Evolutionary conservation across 2,113 vertebrate genomes (phyloP).

Genomic region (Tyrannus savana): DNA sequence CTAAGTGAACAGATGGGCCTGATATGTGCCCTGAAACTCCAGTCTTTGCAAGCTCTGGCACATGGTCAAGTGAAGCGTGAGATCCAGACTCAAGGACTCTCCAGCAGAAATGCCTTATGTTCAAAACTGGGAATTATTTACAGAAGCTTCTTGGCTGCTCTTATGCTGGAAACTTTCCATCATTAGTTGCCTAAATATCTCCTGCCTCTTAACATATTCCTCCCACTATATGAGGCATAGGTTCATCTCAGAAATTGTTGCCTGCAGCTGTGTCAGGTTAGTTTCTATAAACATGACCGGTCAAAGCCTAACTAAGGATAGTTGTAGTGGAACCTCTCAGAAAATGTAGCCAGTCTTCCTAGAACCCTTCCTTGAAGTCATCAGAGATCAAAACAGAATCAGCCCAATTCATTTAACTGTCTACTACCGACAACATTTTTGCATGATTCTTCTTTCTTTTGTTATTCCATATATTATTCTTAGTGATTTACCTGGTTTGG

Average conservation of each 20-base stretch:
- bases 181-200: constrained; percentile 53
- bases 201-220: constrained; percentile 35
- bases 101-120: constrained; percentile 57
- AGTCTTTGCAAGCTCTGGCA: constrained; percentile 44
- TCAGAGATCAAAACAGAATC: neutral
- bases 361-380: neutral
- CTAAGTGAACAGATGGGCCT: constrained; percentile 63
- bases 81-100: constrained; percentile 57
- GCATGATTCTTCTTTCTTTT: neutral
- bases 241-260: constrained; percentile 4
- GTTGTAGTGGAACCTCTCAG: neutral
- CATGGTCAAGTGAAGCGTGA: constrained; percentile 44
- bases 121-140: constrained; percentile 61
- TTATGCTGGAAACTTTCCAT: constrained; percentile 54
- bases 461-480: neutral
- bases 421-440: neutral
- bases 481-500: neutral
- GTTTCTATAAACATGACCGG: constrained; percentile 8
- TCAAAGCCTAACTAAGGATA: neutral
- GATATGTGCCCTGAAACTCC: constrained; percentile 43
- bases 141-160: constrained; percentile 65
- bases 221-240: neutral
- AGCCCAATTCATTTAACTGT: neutral
- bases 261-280: constrained; percentile 39
- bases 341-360: neutral